Evolutionary conservation across 2,797 vertebrate genomes (phyloP).

Genomic region (Brachyrhaphis roseni): DNA sequence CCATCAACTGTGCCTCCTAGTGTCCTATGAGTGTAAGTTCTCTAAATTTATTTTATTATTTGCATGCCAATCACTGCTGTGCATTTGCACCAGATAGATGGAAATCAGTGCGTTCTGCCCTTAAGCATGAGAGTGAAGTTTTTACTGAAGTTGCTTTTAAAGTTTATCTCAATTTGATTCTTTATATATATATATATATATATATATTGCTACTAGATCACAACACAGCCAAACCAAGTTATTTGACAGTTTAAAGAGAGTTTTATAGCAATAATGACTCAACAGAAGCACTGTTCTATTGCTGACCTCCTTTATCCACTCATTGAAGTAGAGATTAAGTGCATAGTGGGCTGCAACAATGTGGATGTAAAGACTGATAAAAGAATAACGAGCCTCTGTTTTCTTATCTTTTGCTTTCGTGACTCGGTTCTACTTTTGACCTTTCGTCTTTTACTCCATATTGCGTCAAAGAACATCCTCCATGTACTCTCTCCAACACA

Average conservation of each 20-base stretch:
- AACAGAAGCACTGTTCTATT: not conserved
- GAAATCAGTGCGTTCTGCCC: not conserved
- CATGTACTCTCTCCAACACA: constrained; percentile 68
- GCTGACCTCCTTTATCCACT: not conserved
- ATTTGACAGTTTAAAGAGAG: not conserved
- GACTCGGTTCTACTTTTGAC: constrained; percentile 57
- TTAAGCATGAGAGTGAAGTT: not conserved
- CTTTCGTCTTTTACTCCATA: constrained; percentile 59
- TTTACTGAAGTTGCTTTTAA: not conserved
- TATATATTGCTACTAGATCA: not conserved
- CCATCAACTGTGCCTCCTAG: not conserved
- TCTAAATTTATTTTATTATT: not conserved
- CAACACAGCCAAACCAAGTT: not conserved
- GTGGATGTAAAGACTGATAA: constrained; percentile 36
- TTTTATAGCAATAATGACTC: not conserved
- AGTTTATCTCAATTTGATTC: not conserved
- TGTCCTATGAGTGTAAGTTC: not conserved
- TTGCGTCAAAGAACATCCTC: constrained; percentile 75
- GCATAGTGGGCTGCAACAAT: constrained; percentile 20
- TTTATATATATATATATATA: too few species aligned
- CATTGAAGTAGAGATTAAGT: constrained; percentile 10
- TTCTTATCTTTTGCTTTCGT: constrained; percentile 58
- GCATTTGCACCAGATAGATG: not conserved
- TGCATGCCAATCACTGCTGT: not conserved
- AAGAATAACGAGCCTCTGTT: constrained; percentile 40